phyloP scores from a whole-genome alignment of 2,113 vertebrate species.

The Otolemur garnettii region DNA sequence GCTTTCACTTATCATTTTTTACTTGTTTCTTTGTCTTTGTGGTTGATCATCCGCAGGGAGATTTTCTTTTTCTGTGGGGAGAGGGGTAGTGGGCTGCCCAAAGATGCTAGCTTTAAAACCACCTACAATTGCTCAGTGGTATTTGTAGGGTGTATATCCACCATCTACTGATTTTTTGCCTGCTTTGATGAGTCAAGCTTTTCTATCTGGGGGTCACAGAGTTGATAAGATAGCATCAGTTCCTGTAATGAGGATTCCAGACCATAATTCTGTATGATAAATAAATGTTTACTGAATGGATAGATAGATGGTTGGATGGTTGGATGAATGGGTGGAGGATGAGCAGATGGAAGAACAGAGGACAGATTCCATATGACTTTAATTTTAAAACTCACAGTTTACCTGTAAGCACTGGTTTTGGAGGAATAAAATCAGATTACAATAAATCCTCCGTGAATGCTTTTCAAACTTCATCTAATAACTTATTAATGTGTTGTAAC shows the following conservation, averaged over 20 bases:
- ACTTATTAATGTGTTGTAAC: background rate
- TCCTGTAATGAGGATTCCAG: background rate
- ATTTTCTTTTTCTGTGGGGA: background rate
- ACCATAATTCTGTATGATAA: background rate
- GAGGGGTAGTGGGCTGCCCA: background rate
- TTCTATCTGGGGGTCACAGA: background rate
- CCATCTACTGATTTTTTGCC: background rate
- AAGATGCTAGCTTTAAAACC: background rate
- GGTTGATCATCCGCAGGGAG: background rate
- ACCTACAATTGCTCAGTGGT: background rate
- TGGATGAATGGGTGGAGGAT: background rate
- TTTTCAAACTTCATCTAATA: background rate
- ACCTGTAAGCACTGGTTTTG: background rate
- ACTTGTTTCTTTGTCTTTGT: background rate
- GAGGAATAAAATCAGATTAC: constrained; percentile 13
- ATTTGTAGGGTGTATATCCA: background rate
- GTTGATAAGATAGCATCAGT: background rate
- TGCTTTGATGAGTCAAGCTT: background rate
- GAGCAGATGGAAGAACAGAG: background rate
- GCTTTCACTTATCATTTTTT: background rate
- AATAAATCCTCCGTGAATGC: background rate
- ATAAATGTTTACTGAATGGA: background rate
- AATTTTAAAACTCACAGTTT: constrained; percentile 7
- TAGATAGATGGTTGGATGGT: background rate
- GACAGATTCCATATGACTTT: background rate